Evolutionary conservation across 2,113 vertebrate genomes (phyloP).

Genomic region (Chaetorhynchus papuensis): DNA sequence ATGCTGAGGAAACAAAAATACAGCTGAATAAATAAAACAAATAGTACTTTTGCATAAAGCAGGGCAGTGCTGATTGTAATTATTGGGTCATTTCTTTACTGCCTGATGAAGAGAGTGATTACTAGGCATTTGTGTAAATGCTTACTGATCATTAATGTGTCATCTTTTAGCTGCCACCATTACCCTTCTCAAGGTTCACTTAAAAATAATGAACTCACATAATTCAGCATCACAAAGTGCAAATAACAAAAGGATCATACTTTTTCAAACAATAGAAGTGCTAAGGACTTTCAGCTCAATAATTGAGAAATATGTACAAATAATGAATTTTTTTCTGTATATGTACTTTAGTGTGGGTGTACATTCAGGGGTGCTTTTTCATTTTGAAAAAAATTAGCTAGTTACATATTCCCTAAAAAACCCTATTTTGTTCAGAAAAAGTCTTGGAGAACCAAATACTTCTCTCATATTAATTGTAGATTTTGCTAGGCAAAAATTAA

Average conservation of each 20-base stretch:
- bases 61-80: neutral
- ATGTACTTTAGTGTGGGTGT: neutral
- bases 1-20: neutral
- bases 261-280: neutral
- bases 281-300: neutral
- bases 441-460: neutral
- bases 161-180: neutral
- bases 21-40: neutral
- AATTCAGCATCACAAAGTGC: neutral
- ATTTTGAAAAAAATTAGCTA: neutral
- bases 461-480: neutral
- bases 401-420: neutral
- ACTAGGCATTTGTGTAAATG: neutral
- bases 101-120: neutral
- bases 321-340: neutral
- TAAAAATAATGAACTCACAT: neutral
- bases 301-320: neutral
- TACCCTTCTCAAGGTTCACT: neutral
- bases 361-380: fast-evolving
- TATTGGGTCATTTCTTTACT: neutral
- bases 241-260: neutral
- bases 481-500: neutral
- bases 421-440: neutral
- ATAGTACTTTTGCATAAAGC: neutral
- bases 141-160: neutral